Evolutionary conservation across 2,113 vertebrate species (phyloP).

Genomic region (Synodontis membranacea): DNA sequence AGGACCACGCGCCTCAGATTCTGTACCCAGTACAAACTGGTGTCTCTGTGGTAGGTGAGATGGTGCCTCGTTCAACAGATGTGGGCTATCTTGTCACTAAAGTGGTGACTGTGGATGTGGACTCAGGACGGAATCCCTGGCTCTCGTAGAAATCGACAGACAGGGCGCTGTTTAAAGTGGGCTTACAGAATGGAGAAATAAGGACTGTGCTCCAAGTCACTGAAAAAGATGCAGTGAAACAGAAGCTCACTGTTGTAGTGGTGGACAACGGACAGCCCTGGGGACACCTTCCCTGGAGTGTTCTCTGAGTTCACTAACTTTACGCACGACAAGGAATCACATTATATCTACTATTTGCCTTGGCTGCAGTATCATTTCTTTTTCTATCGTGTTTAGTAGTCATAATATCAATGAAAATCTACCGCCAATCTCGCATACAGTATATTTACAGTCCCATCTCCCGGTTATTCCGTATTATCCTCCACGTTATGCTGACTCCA

Average conservation of each 20-base stretch:
- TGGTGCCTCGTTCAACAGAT: constrained; percentile 47
- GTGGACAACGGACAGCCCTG: constrained; percentile 53
- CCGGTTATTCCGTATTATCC: constrained; percentile 53
- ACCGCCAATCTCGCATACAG: background rate
- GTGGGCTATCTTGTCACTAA: constrained; percentile 51
- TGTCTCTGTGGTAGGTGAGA: constrained; percentile 40
- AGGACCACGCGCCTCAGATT: constrained; percentile 57
- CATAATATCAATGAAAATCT: background rate
- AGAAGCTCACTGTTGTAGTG: constrained; percentile 49
- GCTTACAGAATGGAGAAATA: constrained; percentile 47
- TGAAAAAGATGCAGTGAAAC: constrained; percentile 48
- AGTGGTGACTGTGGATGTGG: constrained; percentile 54
- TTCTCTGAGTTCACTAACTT: constrained; percentile 45
- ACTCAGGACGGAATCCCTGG: constrained; percentile 52
- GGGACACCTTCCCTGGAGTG: constrained; percentile 49
- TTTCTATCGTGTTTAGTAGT: background rate
- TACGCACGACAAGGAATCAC: constrained; percentile 40
- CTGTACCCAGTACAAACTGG: constrained; percentile 32
- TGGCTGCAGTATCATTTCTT: background rate
- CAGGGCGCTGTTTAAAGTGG: constrained; percentile 50
- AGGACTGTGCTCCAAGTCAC: constrained; percentile 44
- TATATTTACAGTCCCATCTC: constrained; percentile 28
- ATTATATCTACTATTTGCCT: constrained; percentile 22
- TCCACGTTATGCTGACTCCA: constrained; percentile 24
- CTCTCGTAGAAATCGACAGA: constrained; percentile 45